Evolutionary conservation across 1,140 invertebrate species (phyloP).

Genomic region (Dendrolimus kikuchii): DNA sequence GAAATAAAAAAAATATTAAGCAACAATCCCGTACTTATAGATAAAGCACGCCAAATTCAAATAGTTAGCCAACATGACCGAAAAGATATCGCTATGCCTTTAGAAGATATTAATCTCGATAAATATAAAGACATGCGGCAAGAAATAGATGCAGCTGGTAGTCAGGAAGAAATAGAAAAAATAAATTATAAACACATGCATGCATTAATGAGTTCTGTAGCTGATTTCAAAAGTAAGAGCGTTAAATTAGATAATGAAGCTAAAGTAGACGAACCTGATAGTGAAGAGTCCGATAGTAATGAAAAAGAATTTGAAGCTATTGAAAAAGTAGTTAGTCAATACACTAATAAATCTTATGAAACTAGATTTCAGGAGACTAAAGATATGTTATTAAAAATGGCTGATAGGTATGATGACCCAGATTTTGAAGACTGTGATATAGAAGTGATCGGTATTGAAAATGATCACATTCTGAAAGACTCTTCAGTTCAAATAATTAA

Average conservation of each 20-base stretch:
- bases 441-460: slow-evolving; percentile 14
- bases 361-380: slow-evolving; percentile 56
- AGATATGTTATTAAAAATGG: slow-evolving; percentile 48
- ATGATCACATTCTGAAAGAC: slow-evolving; percentile 42
- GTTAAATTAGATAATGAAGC: slow-evolving; percentile 8
- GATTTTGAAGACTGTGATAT: slow-evolving; percentile 11
- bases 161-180: slow-evolving; percentile 34
- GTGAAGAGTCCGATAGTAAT: slow-evolving; percentile 21
- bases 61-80: slow-evolving; percentile 31
- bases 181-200: slow-evolving; percentile 55
- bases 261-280: slow-evolving; percentile 13
- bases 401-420: slow-evolving; percentile 47
- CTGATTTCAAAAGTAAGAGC: slow-evolving; percentile 25
- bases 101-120: slow-evolving; percentile 46
- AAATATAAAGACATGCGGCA: slow-evolving; percentile 37
- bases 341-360: slow-evolving; percentile 57
- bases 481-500: slow-evolving; percentile 40
- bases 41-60: slow-evolving; percentile 64
- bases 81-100: slow-evolving; percentile 31
- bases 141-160: slow-evolving; percentile 35
- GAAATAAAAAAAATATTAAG: slow-evolving; percentile 51
- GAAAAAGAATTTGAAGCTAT: slow-evolving; percentile 55
- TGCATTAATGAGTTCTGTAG: slow-evolving; percentile 37
- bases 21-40: slow-evolving; percentile 46
- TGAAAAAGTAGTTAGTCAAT: slow-evolving; percentile 54